phyloP scores from a whole-genome alignment of 1,140 invertebrate genomes.

The Trypoxylus dichotomus region DNA sequence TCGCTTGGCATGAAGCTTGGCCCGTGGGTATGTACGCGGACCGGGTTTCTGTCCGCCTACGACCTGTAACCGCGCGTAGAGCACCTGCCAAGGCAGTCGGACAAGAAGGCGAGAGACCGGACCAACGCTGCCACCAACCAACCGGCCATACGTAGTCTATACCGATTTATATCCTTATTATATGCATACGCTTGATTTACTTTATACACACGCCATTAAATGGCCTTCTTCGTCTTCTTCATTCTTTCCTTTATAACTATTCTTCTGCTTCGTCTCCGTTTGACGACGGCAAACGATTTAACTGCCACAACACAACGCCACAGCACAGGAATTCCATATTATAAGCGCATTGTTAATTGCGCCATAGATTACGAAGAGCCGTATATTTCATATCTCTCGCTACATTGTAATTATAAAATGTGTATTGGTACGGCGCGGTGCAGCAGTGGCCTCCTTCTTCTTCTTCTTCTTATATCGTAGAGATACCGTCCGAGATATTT shows the following conservation, averaged over 20 bases:
- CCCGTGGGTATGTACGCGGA: constrained; percentile 20
- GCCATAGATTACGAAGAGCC: constrained; percentile 14
- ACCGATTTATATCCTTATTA: constrained; percentile 22
- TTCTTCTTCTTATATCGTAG: neutral
- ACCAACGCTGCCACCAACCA: constrained; percentile 14
- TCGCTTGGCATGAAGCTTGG: neutral
- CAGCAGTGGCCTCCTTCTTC: neutral
- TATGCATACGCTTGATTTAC: constrained; percentile 16
- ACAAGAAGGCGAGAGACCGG: neutral
- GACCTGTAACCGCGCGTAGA: constrained; percentile 11
- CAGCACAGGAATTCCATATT: constrained; percentile 22
- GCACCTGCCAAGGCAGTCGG: constrained; percentile 18
- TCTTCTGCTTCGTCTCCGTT: constrained; percentile 7
- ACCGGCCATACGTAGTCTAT: neutral
- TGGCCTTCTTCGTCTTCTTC: constrained; percentile 12
- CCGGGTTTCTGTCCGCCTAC: constrained; percentile 18
- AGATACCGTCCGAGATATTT: neutral
- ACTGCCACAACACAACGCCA: neutral
- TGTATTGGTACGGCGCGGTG: neutral
- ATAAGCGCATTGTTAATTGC: constrained; percentile 23
- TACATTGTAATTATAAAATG: constrained; percentile 18
- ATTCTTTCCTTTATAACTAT: neutral
- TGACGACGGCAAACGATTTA: neutral
- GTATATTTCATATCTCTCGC: constrained; percentile 14
- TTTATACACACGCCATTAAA: constrained; percentile 24